A percentile compares a stretch with the other conserved stretches of the same genome.
Conservation (phyloP, 1,140 invertebrate genomes). For the Drosophila repletoides region DNA sequence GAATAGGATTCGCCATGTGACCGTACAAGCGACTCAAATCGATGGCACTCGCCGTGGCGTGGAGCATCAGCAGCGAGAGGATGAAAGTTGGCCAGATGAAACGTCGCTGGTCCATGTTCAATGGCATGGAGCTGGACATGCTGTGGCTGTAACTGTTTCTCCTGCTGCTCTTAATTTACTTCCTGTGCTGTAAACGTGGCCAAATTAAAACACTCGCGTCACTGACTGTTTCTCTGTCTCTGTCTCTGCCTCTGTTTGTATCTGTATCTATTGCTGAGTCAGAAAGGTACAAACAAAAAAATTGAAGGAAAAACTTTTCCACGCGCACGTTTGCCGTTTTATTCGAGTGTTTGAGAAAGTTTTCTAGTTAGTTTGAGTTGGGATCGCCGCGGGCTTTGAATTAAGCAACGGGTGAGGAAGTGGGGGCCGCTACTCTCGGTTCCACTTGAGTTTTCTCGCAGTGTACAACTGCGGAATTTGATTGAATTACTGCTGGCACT, state of each 20-base stretch:
- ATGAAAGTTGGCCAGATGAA: constrained; percentile 68
- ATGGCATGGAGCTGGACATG: constrained; percentile 49
- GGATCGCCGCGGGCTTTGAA: background rate
- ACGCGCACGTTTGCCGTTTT: constrained; percentile 67
- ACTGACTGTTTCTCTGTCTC: constrained; percentile 1
- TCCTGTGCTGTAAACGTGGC: constrained; percentile 25
- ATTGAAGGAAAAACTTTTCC: constrained; percentile 37
- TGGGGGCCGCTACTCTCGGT: background rate
- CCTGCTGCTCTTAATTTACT: background rate
- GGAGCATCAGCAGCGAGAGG: constrained; percentile 56
- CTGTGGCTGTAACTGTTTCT: background rate
- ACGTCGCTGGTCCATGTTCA: constrained; percentile 55
- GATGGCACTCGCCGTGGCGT: constrained; percentile 70
- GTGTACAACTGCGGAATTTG: constrained; percentile 9
- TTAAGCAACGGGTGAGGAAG: background rate
- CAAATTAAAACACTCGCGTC: constrained; percentile 54
- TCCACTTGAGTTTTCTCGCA: background rate
- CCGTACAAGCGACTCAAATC: constrained; percentile 82
- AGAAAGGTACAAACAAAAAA: background rate
- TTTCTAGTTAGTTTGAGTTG: constrained; percentile 41
- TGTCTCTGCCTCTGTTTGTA: background rate
- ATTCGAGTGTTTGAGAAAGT: constrained; percentile 66
- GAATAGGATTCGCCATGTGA: constrained; percentile 73
- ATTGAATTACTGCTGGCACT: constrained; percentile 70
- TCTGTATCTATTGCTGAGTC: constrained; percentile 3